phyloP scores from a whole-genome alignment of 2,797 vertebrate species.

The Molossus molossus region DNA sequence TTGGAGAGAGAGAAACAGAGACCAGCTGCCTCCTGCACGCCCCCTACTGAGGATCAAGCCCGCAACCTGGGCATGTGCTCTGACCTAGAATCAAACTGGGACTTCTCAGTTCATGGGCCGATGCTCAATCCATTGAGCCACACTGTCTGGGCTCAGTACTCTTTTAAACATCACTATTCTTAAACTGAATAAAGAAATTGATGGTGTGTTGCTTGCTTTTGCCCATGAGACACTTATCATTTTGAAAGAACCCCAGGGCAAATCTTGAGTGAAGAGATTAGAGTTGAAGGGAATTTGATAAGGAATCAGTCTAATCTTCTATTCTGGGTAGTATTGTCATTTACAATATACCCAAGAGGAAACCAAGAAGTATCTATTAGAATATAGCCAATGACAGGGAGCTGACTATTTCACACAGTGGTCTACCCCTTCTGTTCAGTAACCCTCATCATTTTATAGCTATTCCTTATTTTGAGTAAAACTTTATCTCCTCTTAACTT shows the following conservation, averaged over 20 bases:
- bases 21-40: too few relatives aligned
- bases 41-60: too few relatives aligned
- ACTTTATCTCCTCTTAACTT: neutral
- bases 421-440: neutral
- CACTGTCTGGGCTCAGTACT: neutral
- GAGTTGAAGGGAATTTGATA: constrained; percentile 5
- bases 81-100: too few relatives aligned
- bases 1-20: too few relatives aligned
- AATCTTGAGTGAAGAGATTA: neutral
- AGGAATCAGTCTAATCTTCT: neutral
- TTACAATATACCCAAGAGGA: neutral
- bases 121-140: too few relatives aligned
- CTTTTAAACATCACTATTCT: constrained; percentile 5
- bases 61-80: too few relatives aligned
- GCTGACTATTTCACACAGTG: neutral
- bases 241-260: constrained; percentile 45
- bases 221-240: neutral
- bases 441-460: neutral
- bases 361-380: neutral
- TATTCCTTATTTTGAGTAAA: constrained; percentile 47
- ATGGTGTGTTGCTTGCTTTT: neutral
- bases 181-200: constrained; percentile 12
- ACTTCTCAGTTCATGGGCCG: too few relatives aligned
- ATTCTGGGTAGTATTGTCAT: neutral
- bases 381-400: neutral